Conservation (phyloP, 2,797 vertebrate genomes). For the Caiman crocodilus region DNA sequence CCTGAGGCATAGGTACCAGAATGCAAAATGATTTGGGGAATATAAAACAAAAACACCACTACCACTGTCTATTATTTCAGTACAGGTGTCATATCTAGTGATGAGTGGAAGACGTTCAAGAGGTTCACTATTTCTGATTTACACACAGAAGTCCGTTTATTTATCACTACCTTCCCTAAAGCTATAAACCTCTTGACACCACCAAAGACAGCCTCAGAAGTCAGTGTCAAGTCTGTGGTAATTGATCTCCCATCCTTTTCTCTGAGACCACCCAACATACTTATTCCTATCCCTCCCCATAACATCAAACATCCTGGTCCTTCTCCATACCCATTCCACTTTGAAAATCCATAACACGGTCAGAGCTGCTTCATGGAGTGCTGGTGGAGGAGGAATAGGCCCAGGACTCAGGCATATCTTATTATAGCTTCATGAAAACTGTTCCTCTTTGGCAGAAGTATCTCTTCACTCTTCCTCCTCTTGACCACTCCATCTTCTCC, state of each 20-base stretch:
- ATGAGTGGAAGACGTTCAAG: constrained; percentile 22
- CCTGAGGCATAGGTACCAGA: constrained; percentile 7
- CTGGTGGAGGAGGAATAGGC: not conserved
- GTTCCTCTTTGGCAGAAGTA: not conserved
- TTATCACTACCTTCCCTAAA: not conserved
- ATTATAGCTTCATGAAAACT: not conserved
- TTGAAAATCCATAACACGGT: not conserved
- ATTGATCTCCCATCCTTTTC: not conserved
- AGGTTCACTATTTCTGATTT: not conserved
- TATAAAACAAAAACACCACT: constrained; percentile 25
- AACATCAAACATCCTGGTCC: not conserved
- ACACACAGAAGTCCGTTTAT: not conserved
- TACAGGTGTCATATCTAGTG: constrained; percentile 19
- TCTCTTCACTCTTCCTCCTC: not conserved
- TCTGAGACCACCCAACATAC: not conserved
- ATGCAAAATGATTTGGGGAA: constrained; percentile 48
- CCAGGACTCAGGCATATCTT: not conserved
- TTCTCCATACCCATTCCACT: not conserved
- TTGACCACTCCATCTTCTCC: not conserved
- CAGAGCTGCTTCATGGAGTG: not conserved
- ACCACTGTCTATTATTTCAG: not conserved
- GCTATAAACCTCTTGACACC: not conserved
- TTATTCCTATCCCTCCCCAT: not conserved
- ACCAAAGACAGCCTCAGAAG: not conserved
- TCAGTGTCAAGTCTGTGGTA: not conserved